Percentiles rank a stretch among this genome's conserved stretches.
Evolutionary conservation across 2,888 invertebrate genomes (phyloP).

Genomic region (Phorcus lineatus): DNA sequence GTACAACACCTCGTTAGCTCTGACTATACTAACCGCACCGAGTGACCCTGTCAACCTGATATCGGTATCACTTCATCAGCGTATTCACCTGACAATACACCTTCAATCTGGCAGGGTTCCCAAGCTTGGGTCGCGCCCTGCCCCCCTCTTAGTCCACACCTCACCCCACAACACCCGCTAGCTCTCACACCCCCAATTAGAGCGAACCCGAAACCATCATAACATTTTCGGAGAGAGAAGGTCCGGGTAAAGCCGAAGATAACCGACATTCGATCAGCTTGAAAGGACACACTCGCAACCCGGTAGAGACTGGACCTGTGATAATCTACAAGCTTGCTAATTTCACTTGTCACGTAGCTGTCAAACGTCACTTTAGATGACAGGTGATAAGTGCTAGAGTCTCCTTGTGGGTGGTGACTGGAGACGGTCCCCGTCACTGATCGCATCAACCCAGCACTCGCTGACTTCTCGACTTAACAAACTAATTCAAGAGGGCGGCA

Average conservation of each 20-base stretch:
- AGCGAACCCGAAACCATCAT: not conserved
- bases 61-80: not conserved
- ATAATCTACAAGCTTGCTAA: slow-evolving; percentile 5
- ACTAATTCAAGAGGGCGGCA: not conserved
- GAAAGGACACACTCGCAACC: not conserved
- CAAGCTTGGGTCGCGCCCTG: not conserved
- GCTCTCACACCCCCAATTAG: slow-evolving; percentile 10
- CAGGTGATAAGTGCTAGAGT: slow-evolving; percentile 1
- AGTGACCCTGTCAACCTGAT: slow-evolving; percentile 1
- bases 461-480: not conserved
- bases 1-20: too few species aligned
- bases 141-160: not conserved
- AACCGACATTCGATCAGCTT: slow-evolving; percentile 7
- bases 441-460: not conserved
- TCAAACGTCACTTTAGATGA: slow-evolving; percentile 21
- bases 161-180: not conserved
- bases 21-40: not conserved
- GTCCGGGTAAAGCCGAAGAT: slow-evolving; percentile 7
- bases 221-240: too few species aligned
- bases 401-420: not conserved
- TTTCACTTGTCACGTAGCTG: slow-evolving; percentile 24
- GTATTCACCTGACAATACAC: not conserved
- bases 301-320: not conserved
- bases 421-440: not conserved
- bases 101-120: not conserved